Evolutionary conservation across 2,797 vertebrate genomes (phyloP), one percentile per base, ranked within the genome.

Genomic region (Oceanodroma leucorhoa): DNA sequence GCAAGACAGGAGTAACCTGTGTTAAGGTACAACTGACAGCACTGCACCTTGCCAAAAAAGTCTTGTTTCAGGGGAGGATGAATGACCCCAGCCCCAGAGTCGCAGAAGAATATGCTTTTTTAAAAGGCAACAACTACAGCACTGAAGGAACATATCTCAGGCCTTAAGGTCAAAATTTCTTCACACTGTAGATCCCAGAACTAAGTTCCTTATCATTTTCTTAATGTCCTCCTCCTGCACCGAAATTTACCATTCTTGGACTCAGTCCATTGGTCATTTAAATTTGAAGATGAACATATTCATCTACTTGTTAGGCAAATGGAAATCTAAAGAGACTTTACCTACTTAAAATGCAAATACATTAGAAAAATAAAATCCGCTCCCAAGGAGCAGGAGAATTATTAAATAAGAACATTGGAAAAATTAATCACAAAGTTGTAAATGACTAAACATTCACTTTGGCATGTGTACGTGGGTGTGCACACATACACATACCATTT

Each of bases 291-390:
- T 34, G 67, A 93, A 94, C n/a, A 36, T 45, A 45, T 41, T 86
- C 40, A 86, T 64, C 79, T 81, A 10, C 45, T 61, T 57, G 87
- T 81, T 72, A 83, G 50, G 69, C 50, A 88, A 94, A 81, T 6
- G 34, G 48, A 43, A 92, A 80, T 50, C 81, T 80, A 70, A 80
- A 83, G 64, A 77, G 71, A 55, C n/a, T 75, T 71, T 17, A 73
- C 57, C 41, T 64, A 89, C 54, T 86, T 78, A 67, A 91, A 89
- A 96, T 88, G 77, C 80, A 91, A 93, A 36, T 21, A 41, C 54
- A 36, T 87, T 41, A 96, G 82, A 51, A 93, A 96, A 95, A 93
- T 45, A 91, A 90, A 86, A 88, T 40, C 84, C 1, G 13, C 34
- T 58, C 34, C 61, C 24, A 62, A 64, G 54, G 62, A 86, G 43